phyloP scores from a whole-genome alignment of 2,888 invertebrate species.

The Endomychus coccineus region DNA sequence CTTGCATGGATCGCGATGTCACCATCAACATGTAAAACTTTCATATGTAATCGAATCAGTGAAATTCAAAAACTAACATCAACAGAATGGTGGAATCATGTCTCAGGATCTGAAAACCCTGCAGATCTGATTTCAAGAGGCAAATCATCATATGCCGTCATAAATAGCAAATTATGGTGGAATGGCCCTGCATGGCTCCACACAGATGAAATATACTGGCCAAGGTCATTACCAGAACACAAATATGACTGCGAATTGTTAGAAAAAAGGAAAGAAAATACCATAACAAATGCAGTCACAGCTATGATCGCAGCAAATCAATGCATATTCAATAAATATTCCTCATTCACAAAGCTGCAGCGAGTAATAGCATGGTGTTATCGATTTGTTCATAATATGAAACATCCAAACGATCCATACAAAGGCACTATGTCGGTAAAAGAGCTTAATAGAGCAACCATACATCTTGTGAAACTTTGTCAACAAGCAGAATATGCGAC shows the following conservation, averaged over 20 bases:
- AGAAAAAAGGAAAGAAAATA: background rate
- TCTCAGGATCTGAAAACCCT: background rate
- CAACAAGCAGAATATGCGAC: background rate
- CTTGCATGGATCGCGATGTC: background rate
- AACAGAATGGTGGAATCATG: background rate
- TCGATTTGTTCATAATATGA: background rate
- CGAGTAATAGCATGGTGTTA: background rate
- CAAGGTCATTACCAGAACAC: background rate
- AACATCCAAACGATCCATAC: background rate
- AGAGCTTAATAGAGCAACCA: background rate
- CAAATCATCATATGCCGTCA: background rate
- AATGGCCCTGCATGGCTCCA: background rate
- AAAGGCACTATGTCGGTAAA: background rate
- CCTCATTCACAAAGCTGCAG: background rate
- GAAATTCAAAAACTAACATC: background rate
- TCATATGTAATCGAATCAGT: background rate
- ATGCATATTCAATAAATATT: background rate
- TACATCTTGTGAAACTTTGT: background rate
- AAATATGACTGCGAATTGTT: background rate
- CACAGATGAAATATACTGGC: background rate
- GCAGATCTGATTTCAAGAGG: slow-evolving; percentile 1
- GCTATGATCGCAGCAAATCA: background rate
- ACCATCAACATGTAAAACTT: background rate
- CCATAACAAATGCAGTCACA: background rate
- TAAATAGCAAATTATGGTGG: background rate